Evolutionary conservation across 2,888 invertebrate genomes (phyloP).

Genomic region (Orthonevra nobilis): DNA sequence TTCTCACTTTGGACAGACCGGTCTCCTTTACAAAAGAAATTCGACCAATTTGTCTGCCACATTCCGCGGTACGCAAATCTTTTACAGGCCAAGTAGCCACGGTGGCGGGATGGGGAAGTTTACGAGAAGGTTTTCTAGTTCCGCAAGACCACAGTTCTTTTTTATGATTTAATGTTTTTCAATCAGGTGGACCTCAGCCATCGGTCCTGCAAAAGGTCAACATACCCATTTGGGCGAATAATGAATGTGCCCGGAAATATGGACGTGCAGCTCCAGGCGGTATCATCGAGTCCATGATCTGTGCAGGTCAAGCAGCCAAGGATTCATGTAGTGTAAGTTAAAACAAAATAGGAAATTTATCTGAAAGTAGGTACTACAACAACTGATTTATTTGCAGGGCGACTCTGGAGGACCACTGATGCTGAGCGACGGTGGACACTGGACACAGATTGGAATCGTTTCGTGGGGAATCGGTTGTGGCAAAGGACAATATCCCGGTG

Average conservation of each 20-base stretch:
- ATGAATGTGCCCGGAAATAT: constrained; percentile 89
- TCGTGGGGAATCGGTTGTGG: constrained; percentile 96
- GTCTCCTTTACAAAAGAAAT: constrained; percentile 87
- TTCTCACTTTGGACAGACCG: constrained; percentile 89
- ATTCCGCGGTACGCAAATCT: constrained; percentile 80
- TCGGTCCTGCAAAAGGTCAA: constrained; percentile 90
- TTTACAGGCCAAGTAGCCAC: constrained; percentile 88
- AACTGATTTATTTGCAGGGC: constrained; percentile 82
- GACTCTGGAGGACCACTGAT: constrained; percentile 94
- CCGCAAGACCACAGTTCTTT: too few species aligned
- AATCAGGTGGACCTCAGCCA: constrained; percentile 89
- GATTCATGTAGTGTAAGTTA: constrained; percentile 93
- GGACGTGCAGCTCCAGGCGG: constrained; percentile 92
- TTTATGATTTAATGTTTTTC: neutral
- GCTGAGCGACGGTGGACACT: constrained; percentile 87
- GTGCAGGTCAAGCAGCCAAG: constrained; percentile 90
- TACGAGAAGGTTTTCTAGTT: constrained; percentile 89
- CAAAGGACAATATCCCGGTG: constrained; percentile 94
- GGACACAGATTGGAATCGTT: constrained; percentile 93
- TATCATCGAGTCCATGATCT: constrained; percentile 92
- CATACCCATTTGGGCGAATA: constrained; percentile 91
- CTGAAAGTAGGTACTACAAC: too few species aligned
- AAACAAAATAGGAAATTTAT: too few species aligned
- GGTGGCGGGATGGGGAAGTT: constrained; percentile 94
- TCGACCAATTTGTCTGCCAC: constrained; percentile 89